Evolutionary conservation across 2,797 vertebrate species (phyloP), one percentile per base, ranked within the genome.

Genomic region (Rhabdomys pumilio): DNA sequence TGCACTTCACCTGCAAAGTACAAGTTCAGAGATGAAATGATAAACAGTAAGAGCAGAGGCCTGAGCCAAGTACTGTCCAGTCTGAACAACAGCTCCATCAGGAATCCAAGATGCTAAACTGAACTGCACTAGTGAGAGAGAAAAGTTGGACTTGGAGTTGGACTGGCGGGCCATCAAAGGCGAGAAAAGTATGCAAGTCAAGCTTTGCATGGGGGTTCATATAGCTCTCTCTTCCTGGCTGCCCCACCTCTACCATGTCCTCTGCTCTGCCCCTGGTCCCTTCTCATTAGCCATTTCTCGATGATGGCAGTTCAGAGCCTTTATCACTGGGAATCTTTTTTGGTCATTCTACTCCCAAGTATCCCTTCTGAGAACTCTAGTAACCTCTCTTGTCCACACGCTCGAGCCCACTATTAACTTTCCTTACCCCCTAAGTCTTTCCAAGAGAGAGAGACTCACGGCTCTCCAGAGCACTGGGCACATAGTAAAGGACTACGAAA

Each of bases 311-410:
- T 31, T 47, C 55, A 61, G 57, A 75, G 3, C 19, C 34, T 17
- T 11, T n/a, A 63, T 50, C 72, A 65, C 20, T 19, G 47, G 26
- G 65, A 76, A 34, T 59, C 88, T 83, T 41, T 9, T 6, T 15
- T 79, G 75, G 20, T 5, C 24, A 34, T 38, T 5, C 81, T 53
- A 53, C 26, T 13, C 57, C 24, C 15, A 57, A 20, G 11, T 6
- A 17, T 34, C 24, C 6, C 41, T 89, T 31, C 55, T 72, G 53
- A 65, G 61, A 77, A 88, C 38, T n/a, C 20, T 34, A 22, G 17
- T 9, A 41, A 11, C 0, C 0, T 41, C 19, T 29, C 69, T 24
- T 8, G 8, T 59, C 57, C 17, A 59, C 15, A 50, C 17, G 2
- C 9, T 38, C 8, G 9, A 67, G 15, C 13, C 15, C 13, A 7